phyloP scores from a whole-genome alignment of 35 echinoderm and acorn worm genomes.

The Hemicentrotus pulcherrimus region DNA sequence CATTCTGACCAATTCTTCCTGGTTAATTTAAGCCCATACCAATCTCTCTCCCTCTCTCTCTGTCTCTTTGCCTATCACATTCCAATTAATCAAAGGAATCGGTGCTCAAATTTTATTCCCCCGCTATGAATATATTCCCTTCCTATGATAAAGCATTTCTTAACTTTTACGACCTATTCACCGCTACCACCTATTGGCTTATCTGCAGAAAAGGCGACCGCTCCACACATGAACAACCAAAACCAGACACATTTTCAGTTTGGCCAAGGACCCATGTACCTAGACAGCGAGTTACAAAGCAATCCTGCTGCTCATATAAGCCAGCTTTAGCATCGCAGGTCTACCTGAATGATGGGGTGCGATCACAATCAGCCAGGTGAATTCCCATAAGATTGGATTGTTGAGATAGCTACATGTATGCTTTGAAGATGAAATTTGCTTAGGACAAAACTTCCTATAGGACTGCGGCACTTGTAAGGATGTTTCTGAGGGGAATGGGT shows the following conservation, averaged over 20 bases:
- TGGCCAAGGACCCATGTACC: not conserved
- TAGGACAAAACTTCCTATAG: not conserved
- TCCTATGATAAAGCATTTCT: not conserved
- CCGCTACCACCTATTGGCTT: not conserved
- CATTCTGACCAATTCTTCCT: not conserved
- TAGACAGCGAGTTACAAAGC: not conserved
- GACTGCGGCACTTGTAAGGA: not conserved
- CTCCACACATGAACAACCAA: not conserved
- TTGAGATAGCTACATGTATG: not conserved
- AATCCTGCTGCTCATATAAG: not conserved
- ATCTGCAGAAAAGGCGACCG: not conserved
- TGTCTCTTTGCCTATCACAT: not conserved
- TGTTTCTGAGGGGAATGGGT: not conserved
- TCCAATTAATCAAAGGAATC: not conserved
- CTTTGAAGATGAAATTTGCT: not conserved
- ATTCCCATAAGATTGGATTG: not conserved
- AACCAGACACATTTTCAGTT: not conserved
- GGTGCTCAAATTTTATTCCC: not conserved
- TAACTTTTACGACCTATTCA: not conserved
- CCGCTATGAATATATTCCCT: not conserved
- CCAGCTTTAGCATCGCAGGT: not conserved
- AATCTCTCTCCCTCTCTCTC: not conserved
- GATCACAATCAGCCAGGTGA: not conserved
- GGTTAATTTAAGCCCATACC: not conserved
- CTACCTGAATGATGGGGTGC: not conserved